These are phyloP conservation scores for Glomeris maerens DNA, from an alignment of 1,140 invertebrate genomes.

Conservation along the genomic window DNA sequence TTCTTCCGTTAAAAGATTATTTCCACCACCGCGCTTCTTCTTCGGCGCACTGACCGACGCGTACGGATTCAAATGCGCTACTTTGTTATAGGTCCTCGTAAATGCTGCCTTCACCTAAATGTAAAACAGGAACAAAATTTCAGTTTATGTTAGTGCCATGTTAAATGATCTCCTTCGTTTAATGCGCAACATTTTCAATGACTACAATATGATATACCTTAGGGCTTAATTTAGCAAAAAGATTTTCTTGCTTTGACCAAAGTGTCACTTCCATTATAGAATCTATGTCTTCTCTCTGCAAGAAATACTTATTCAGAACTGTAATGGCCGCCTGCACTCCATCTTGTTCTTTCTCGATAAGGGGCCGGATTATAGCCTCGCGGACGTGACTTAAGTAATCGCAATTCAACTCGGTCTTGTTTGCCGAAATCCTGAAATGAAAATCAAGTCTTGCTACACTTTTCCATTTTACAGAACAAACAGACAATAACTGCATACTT, in stretches of 20 bases:
- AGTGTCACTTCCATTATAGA: constrained; percentile 63
- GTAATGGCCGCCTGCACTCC: constrained; percentile 57
- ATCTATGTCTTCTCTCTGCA: constrained; percentile 81
- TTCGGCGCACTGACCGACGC: constrained; percentile 40
- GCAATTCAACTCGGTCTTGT: constrained; percentile 55
- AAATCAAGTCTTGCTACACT: constrained; percentile 4
- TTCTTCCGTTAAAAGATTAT: constrained; percentile 26
- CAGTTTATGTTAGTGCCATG: not conserved
- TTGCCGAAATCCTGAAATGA: constrained; percentile 50
- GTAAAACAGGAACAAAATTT: not conserved
- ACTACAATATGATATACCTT: constrained; percentile 42
- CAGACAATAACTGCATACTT: constrained; percentile 37
- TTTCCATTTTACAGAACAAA: not conserved
- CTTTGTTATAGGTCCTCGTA: constrained; percentile 82
- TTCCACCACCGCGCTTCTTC: constrained; percentile 36
- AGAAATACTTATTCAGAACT: constrained; percentile 61
- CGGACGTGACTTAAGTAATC: constrained; percentile 67
- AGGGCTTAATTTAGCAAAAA: constrained; percentile 54
- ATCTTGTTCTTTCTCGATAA: constrained; percentile 49
- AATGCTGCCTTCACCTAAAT: constrained; percentile 73
- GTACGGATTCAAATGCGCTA: constrained; percentile 52
- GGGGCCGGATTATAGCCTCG: constrained; percentile 53
- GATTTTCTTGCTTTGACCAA: constrained; percentile 63
- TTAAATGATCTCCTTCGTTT: not conserved
- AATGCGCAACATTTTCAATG: not conserved